Percentiles rank a stretch among this genome's conserved stretches.
Evolutionary conservation across 2,797 vertebrate genomes (phyloP).

Genomic region (Mormyrops attenuatus): DNA sequence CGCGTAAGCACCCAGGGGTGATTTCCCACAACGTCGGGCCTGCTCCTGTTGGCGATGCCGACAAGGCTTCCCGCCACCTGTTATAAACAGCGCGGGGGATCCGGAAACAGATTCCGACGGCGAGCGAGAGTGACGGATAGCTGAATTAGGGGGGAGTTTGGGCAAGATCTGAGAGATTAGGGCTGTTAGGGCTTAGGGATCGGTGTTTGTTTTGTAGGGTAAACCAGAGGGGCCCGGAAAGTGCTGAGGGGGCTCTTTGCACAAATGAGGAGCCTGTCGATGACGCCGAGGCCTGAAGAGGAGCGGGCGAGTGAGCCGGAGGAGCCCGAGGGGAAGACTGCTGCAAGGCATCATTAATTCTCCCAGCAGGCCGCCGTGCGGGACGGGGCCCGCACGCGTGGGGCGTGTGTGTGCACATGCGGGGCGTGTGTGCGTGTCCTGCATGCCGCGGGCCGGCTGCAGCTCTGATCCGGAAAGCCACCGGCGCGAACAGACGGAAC

Average conservation of each 20-base stretch:
- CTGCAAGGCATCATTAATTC: slow-evolving; percentile 22
- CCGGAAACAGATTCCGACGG: neutral
- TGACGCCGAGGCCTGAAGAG: neutral
- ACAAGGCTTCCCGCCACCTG: neutral
- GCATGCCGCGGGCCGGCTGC: neutral
- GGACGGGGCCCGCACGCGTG: neutral
- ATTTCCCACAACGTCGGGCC: neutral
- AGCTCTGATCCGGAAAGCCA: neutral
- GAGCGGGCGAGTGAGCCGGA: slow-evolving; percentile 8
- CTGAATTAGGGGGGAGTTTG: neutral
- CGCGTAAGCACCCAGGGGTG: neutral
- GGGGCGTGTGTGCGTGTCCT: neutral
- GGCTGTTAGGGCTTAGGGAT: neutral
- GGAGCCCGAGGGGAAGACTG: neutral
- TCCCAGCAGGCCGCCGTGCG: neutral
- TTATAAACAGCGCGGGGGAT: neutral
- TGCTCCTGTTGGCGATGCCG: neutral
- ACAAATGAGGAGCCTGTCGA: neutral
- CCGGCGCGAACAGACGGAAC: neutral
- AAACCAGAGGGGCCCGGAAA: neutral
- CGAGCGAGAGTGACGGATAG: neutral
- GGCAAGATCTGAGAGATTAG: neutral
- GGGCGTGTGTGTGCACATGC: slow-evolving; percentile 8
- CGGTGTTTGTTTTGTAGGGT: slow-evolving; percentile 16
- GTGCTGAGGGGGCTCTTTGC: slow-evolving; percentile 14